Conservation (phyloP, 2,888 invertebrate genomes). For the Protonemura montana region DNA sequence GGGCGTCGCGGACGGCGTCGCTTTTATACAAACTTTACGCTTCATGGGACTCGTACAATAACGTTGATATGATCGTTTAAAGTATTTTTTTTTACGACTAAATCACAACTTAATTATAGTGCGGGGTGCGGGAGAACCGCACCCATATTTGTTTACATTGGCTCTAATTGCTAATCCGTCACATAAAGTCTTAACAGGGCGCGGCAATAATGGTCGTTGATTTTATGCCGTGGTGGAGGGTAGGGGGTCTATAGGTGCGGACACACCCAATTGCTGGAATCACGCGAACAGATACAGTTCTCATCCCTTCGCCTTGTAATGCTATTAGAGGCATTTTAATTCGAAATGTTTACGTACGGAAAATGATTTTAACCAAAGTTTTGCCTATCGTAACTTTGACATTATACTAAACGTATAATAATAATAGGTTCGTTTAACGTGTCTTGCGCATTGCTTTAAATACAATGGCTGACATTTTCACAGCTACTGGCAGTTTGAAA, state of each 20-base stretch:
- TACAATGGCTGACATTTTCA: conserved; percentile 30
- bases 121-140: background rate
- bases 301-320: conserved; percentile 2
- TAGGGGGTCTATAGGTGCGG: conserved; percentile 7
- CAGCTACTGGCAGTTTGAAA: background rate
- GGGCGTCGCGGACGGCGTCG: background rate
- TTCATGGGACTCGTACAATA: conserved; percentile 12
- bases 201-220: background rate
- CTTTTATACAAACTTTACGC: background rate
- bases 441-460: background rate
- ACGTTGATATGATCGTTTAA: background rate
- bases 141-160: background rate
- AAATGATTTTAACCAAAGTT: background rate
- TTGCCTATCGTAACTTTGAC: conserved; percentile 1
- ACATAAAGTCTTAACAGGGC: conserved; percentile 12
- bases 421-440: conserved; percentile 32
- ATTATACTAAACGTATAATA: background rate
- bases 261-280: background rate
- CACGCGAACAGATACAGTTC: background rate
- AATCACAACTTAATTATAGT: conserved; percentile 3
- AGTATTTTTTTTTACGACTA: background rate
- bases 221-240: background rate
- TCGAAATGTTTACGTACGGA: background rate
- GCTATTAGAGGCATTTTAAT: background rate
- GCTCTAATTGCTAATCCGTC: conserved; percentile 28